Base-by-base conservation (phyloP, 2,113 vertebrate species). In the Calypte anna region DNA sequence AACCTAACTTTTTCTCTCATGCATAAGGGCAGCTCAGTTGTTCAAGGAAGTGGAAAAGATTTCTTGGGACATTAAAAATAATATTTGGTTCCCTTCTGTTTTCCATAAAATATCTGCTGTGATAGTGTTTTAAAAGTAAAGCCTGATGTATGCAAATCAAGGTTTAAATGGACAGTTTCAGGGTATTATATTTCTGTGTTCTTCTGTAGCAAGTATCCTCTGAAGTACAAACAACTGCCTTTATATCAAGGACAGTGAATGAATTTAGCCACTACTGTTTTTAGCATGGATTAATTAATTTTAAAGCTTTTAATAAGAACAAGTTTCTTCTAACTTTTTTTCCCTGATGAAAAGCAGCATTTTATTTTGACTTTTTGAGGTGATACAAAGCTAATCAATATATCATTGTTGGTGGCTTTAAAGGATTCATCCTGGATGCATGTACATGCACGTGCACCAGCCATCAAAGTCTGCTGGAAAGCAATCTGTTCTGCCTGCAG, bases 391-490 rank as follows among this genome's bases (percentile, higher is more conserved):
- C 40, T 77, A 70, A 66, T 74, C 67, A 74, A 20, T 46, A 14
- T 10, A 24, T 50, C 21, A 9, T 23, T 25, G 10, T 43, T 78
- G 36, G 14, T 13, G 40, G 40, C 31, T 80, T 76, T 66, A 21
- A 66, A 38, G 73, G 36, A 63, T 77, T 79, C 46, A 22, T 78
- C 25, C 50, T 62, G 36, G 19, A 8, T 67, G 36, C 0, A 0
- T 48, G 78, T 54, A 12, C 22, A 2, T 23, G 40, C 40, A 16
- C 0, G 2, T 89, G 63, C 36, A 31, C n/a, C 27, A 46, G 1
- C 38, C 24, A 33, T n/a, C 46, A 1, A 28, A 87, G 31, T 38
- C 57, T 1, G 0, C 28, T 50, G 83, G 67, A 38, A 70, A 77
- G 28, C 43, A 79, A 1, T 87, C 30, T 50, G 30, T 79, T n/a